Base-by-base conservation (phyloP, 1,140 invertebrate species). In the Nasonia longicornis region DNA sequence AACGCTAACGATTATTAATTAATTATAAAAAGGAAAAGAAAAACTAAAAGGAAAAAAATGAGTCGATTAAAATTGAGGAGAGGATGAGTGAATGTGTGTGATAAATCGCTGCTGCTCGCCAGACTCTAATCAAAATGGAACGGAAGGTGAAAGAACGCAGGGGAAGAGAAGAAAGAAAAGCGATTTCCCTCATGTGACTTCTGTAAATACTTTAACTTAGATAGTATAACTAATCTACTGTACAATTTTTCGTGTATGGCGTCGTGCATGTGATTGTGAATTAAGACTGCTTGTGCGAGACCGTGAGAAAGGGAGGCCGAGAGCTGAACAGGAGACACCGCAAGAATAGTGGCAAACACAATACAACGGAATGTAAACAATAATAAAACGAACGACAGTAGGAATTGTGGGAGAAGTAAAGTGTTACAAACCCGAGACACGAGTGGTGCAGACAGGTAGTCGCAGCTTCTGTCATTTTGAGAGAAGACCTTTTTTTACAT, bases 141-240 rank as follows among this genome's bases (percentile, higher is more conserved):
- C 20, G 22, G 52, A 63, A 76, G 7, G 58, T 11, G 64, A 35
- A 29, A 45, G 35, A 22, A 70, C 70, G 67, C 7, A n/a, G 38
- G 16, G 52, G 45, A 20, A n/a, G 69, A 72, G 58, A 42, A 63
- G 69, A 67, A 78, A 66, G 69, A 79, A 74, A 42, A 80, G 66
- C 79, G 77, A 80, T 77, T 80, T 77, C 78, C 83, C 83, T 83
- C 71, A 80, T 78, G 82, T 84, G 84, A 82, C 83, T 85, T 86
- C 79, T 91, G 90, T 90, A 91, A 86, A 91, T 90, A 91, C 80
- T 88, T 84, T 85, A 84, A 86, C 75, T 87, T 90, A 89, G 89
- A 84, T 90, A 90, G 89, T 85, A 79, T 87, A 89, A 89, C 86
- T 86, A 89, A 89, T 89, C 85, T 84, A 86, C 84, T 89, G 87